phyloP scores from a whole-genome alignment of 2,888 invertebrate genomes.

The Lasioglossum figueresi region DNA sequence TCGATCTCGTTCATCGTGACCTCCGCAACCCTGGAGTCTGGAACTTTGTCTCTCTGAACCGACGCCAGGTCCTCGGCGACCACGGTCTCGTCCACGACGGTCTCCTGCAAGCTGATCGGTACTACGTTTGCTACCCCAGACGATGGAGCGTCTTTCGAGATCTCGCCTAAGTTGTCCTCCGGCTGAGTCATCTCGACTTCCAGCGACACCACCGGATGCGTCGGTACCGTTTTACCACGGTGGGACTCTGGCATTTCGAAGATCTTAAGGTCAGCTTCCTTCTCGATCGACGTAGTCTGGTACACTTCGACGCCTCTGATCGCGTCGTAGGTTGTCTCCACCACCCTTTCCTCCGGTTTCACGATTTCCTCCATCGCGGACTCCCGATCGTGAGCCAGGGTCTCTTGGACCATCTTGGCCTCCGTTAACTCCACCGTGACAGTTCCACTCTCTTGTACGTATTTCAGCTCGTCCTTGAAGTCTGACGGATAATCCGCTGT shows the following conservation, averaged over 20 bases:
- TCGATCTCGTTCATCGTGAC: conserved; percentile 83
- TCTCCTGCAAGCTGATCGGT: conserved; percentile 83
- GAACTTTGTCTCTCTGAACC: conserved; percentile 80
- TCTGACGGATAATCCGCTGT: conserved; percentile 86
- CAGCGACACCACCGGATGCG: conserved; percentile 85
- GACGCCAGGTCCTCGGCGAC: conserved; percentile 85
- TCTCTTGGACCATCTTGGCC: conserved; percentile 87
- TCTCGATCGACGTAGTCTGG: conserved; percentile 88
- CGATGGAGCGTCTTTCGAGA: conserved; percentile 83
- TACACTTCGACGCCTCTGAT: conserved; percentile 87
- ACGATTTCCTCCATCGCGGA: conserved; percentile 79
- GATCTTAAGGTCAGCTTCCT: conserved; percentile 86
- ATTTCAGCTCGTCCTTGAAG: conserved; percentile 85
- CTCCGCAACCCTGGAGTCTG: conserved; percentile 83
- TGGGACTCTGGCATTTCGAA: conserved; percentile 85
- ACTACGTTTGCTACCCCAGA: conserved; percentile 83
- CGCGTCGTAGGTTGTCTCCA: conserved; percentile 86
- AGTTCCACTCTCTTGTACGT: conserved; percentile 85
- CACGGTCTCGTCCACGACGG: conserved; percentile 85
- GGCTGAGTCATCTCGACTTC: conserved; percentile 84
- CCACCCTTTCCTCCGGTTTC: conserved; percentile 80
- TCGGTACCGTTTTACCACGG: conserved; percentile 84
- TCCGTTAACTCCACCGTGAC: conserved; percentile 86
- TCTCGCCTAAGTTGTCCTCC: conserved; percentile 83
- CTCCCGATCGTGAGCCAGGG: conserved; percentile 89